phyloP scores from a whole-genome alignment of 2,797 vertebrate genomes.

The Gymnopithys bicolor region DNA sequence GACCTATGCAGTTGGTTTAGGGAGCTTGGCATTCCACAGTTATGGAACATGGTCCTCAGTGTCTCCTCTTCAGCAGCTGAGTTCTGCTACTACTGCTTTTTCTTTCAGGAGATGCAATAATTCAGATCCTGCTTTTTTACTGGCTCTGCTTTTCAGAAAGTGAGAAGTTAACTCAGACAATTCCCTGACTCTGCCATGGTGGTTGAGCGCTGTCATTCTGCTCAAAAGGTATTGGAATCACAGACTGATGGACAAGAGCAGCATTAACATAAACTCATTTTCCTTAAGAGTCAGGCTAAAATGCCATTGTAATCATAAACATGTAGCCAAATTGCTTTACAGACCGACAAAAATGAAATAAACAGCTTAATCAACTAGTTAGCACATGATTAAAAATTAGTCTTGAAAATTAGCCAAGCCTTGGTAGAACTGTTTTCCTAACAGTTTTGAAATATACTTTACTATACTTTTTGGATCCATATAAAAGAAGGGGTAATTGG shows the following conservation, averaged over 20 bases:
- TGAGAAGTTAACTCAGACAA: neutral
- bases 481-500: constrained; percentile 60
- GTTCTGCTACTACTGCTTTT: neutral
- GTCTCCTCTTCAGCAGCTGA: neutral
- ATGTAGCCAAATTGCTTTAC: neutral
- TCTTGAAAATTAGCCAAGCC: constrained; percentile 12
- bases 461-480: constrained; percentile 6
- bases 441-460: neutral
- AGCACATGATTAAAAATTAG: neutral
- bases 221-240: neutral
- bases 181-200: neutral
- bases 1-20: too few relatives aligned
- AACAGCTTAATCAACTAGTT: neutral
- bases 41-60: rapidly evolving
- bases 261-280: neutral
- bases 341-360: neutral
- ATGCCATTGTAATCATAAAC: neutral
- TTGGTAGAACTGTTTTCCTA: constrained; percentile 1
- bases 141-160: neutral
- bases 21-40: neutral
- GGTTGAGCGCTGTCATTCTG: neutral
- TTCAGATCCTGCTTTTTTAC: neutral
- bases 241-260: neutral
- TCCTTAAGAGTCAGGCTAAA: neutral
- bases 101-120: neutral